These are phyloP conservation scores for Macheiramphus alcinus DNA, from an alignment of 2,113 vertebrate species.

Conservation along the genomic window DNA sequence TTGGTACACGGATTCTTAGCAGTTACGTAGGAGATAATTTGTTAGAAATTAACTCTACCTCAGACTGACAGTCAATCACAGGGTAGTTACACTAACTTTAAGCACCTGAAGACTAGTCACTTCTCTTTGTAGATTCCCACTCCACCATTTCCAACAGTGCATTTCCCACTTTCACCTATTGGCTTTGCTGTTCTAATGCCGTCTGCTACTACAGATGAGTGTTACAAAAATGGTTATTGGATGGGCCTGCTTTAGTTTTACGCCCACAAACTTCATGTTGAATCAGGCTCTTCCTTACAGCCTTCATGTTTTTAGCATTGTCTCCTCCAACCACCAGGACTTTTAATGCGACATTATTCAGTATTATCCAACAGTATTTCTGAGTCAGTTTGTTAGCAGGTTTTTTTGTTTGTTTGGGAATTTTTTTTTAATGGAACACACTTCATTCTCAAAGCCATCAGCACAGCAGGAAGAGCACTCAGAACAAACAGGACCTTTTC, in stretches of 20 bases:
- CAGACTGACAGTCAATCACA: not conserved
- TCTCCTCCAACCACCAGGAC: not conserved
- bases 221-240: not conserved
- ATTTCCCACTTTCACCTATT: not conserved
- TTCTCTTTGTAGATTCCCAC: not conserved
- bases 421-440: not conserved
- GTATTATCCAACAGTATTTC: not conserved
- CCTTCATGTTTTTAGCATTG: not conserved
- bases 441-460: not conserved
- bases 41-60: not conserved
- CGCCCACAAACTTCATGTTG: accelerated
- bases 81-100: not conserved
- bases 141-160: not conserved
- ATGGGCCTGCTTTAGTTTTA: not conserved
- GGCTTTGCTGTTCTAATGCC: not conserved
- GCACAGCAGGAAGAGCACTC: not conserved
- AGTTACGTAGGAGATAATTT: not conserved
- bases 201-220: not conserved
- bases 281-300: not conserved
- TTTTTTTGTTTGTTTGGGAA: not conserved
- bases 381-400: not conserved
- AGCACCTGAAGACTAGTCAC: not conserved
- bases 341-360: not conserved
- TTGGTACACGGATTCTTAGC: not conserved
- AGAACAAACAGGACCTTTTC: not conserved